A percentile compares a stretch with the other conserved stretches of the same genome.
Conservation (phyloP, 1,140 invertebrate genomes). For the Aphaenogaster rudis region DNA sequence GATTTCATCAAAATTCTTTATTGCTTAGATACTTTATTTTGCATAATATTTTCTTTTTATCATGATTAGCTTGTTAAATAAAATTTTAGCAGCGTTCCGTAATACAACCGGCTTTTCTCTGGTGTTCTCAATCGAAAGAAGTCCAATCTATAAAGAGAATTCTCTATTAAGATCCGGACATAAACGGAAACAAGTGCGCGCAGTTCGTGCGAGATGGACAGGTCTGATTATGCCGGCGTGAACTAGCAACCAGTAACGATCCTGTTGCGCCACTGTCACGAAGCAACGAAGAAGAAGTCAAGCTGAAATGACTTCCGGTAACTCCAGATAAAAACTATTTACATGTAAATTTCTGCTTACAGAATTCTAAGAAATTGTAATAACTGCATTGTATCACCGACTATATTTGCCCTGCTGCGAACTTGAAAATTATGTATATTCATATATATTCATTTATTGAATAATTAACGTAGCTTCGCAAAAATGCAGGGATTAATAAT, state of each 20-base stretch:
- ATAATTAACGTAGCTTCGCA: conserved; percentile 27
- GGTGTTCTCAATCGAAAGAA: background rate
- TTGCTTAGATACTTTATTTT: background rate
- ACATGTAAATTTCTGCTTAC: conserved; percentile 50
- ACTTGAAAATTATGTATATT: conserved; percentile 20
- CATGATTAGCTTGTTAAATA: background rate
- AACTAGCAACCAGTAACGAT: conserved; percentile 57
- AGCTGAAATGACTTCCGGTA: conserved; percentile 43
- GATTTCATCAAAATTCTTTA: background rate
- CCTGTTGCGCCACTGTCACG: conserved; percentile 34
- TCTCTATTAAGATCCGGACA: conserved; percentile 45
- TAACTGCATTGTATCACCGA: background rate
- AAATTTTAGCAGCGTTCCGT: background rate
- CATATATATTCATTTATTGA: background rate
- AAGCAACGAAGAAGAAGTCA: conserved; percentile 47
- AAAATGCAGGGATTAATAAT: conserved; percentile 17
- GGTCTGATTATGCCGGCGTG: conserved; percentile 54
- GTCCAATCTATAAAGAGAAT: conserved; percentile 50
- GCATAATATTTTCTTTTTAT: background rate
- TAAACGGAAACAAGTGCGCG: conserved; percentile 38
- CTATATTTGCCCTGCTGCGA: background rate
- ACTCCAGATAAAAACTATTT: conserved; percentile 59
- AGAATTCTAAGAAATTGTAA: conserved; percentile 57
- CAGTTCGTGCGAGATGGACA: conserved; percentile 56
- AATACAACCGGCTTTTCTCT: background rate